Base-by-base conservation (phyloP, 1,140 invertebrate species). In the Ridgeia piscesae region DNA sequence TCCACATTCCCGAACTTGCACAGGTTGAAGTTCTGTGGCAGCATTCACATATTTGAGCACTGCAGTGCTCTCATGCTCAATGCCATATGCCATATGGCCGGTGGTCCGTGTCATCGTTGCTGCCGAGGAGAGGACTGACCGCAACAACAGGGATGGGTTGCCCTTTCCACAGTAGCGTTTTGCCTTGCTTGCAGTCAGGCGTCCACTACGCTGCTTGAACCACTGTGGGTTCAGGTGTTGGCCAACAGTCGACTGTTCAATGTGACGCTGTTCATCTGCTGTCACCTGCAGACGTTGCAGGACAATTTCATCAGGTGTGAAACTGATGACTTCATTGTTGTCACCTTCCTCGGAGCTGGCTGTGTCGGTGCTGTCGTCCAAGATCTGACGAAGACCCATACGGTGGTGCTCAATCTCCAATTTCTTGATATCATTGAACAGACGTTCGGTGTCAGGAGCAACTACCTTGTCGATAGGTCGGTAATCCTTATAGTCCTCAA, bases 371-470 rank as follows among this genome's bases (percentile, higher is more conserved):
- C 6, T 89, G 89, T 34, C 34, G 27, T 6, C 6, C 89, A 27
- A 89, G 6, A 89, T 89, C 89, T 89, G 89, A 27, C n/a, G n/a
- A n/a, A n/a, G n/a, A n/a, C 89, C 89, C 89, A 89, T 89, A 89
- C 89, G 8, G 89, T 89, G n/a, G n/a, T n/a, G n/a, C n/a, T n/a
- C n/a, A n/a, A n/a, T n/a, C n/a, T n/a, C n/a, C n/a, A n/a, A n/a
- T n/a, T n/a, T n/a, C n/a, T n/a, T n/a, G n/a, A n/a, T n/a, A n/a
- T n/a, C n/a, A n/a, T n/a, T n/a, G n/a, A 31, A 34, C 31, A 31
- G 8, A 33, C 89, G 27, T 9, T 27, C 89, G 8, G n/a, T n/a
- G n/a, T n/a, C n/a, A n/a, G n/a, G n/a, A n/a, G 8, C 89, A 89
- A 89, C 27, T 33, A 6, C n/a, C 31, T 33, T 33, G 27, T 89